phyloP scores from a whole-genome alignment of 2,888 invertebrate species.

The Drosophila quinaria region DNA sequence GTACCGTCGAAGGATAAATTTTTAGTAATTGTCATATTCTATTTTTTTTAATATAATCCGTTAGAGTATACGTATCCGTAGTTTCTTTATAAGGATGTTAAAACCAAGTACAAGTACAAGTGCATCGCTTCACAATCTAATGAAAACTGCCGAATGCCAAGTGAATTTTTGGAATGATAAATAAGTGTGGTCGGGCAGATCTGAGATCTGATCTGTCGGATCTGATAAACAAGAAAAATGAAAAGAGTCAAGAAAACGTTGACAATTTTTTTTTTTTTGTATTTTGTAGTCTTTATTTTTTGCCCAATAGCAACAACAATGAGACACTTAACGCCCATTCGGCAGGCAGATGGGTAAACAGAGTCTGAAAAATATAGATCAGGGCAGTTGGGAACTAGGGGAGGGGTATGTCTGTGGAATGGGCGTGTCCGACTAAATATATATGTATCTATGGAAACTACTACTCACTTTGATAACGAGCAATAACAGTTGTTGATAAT shows the following conservation, averaged over 20 bases:
- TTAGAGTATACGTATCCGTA: background rate
- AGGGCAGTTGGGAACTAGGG: background rate
- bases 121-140: slow-evolving; percentile 68
- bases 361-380: slow-evolving; percentile 5
- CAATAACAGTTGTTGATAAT: slow-evolving; percentile 13
- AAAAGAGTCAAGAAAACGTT: slow-evolving; percentile 76
- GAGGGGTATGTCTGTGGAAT: slow-evolving; percentile 20
- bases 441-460: slow-evolving; percentile 7
- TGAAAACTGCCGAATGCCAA: slow-evolving; percentile 71
- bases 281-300: slow-evolving; percentile 21
- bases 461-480: slow-evolving; percentile 26
- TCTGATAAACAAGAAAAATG: slow-evolving; percentile 78
- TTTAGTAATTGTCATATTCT: slow-evolving; percentile 57
- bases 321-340: slow-evolving; percentile 76
- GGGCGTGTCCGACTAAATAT: slow-evolving; percentile 20
- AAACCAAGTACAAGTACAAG: slow-evolving; percentile 40
- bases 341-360: slow-evolving; percentile 64
- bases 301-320: slow-evolving; percentile 66
- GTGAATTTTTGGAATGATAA: slow-evolving; percentile 72
- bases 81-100: slow-evolving; percentile 12
- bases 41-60: slow-evolving; percentile 4
- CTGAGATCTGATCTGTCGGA: slow-evolving; percentile 37
- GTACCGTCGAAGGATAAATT: slow-evolving; percentile 76
- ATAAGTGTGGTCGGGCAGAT: slow-evolving; percentile 60
- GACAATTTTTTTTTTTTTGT: slow-evolving; percentile 50